Evolutionary conservation across 2,113 vertebrate genomes (phyloP), one percentile per base, ranked within the genome.

Genomic region (Chinchilla lanigera): DNA sequence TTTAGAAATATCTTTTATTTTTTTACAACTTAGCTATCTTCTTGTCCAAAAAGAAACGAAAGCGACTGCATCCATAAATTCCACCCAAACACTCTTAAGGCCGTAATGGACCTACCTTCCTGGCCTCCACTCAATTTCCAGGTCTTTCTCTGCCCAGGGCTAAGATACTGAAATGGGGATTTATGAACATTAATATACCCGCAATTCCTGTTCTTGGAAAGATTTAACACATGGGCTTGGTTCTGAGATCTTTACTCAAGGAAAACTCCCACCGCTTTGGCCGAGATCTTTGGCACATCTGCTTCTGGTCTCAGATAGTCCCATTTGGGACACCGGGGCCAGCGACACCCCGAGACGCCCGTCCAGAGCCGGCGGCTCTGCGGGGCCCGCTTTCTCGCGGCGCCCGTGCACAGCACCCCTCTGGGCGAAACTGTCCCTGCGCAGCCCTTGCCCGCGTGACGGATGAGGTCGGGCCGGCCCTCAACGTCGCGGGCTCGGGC

Each of bases 151-250:
- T 89, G 65, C 94, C 83, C 22, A 52, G 41, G 89, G 94, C 82
- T 38, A 96, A 94, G 93, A 96, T 82, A 91, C 93, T 85, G 58
- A 93, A 96, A 77, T 63, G 71, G 56, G 60, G 71, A 91, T 93
- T 96, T 96, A 90, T 77, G 82, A 65, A 96, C 84, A 93, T 94
- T 12, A 97, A 86, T 92, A 96, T 96, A 96, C 94, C 52, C 93
- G 93, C 38, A 81, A 77, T 97, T 98, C 97, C 86, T 82, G 97
- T 97, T 97, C 93, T 95, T 60, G 35, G 54, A 84, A 93, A 85
- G 4, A 78, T 91, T 94, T 65, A 63, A 30, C 63, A 83, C 82
- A 86, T 67, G 86, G 92, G 94, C 65, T 96, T 86, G 94, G 82
- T 94, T 96, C 82, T 93, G 90, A 73, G 60, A 88, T 86, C 47